These are phyloP conservation scores for Steinernema feltiae DNA, from an alignment of 1,140 invertebrate genomes.

Conservation along the genomic window DNA sequence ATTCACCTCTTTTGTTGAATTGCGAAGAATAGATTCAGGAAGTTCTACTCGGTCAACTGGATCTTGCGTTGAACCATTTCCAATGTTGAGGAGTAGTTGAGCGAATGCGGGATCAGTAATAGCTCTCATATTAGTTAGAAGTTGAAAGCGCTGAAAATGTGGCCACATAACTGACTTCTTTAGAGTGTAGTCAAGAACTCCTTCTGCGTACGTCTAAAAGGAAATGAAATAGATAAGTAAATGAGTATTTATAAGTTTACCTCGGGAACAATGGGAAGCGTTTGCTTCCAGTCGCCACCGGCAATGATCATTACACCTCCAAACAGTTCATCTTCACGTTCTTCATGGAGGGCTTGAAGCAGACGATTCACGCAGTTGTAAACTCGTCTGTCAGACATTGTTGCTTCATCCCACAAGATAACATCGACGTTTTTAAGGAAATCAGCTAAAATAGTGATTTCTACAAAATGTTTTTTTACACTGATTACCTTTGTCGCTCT, in stretches of 20 bases:
- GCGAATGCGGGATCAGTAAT: background rate
- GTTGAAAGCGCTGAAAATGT: background rate
- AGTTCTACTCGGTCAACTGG: background rate
- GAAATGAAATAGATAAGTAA: background rate
- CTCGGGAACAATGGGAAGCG: constrained; percentile 21
- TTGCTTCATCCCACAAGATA: background rate
- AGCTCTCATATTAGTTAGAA: constrained; percentile 21
- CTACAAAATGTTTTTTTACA: background rate
- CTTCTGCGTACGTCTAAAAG: background rate
- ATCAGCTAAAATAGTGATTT: background rate
- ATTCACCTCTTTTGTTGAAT: background rate
- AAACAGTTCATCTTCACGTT: constrained; percentile 3
- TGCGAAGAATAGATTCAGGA: background rate
- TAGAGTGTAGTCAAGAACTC: constrained; percentile 3
- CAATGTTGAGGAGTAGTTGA: background rate
- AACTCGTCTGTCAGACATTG: background rate
- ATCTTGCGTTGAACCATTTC: background rate
- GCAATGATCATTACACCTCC: constrained; percentile 27
- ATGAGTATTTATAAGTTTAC: background rate
- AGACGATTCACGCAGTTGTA: background rate
- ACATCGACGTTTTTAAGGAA: background rate
- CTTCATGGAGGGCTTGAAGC: background rate
- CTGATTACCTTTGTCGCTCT: background rate
- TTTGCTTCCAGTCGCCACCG: constrained; percentile 26
- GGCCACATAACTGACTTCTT: constrained; percentile 22